Evolutionary conservation across 2,797 vertebrate species (phyloP), one percentile per base, ranked within the genome.

Genomic region (Pagetopsis macropterus): DNA sequence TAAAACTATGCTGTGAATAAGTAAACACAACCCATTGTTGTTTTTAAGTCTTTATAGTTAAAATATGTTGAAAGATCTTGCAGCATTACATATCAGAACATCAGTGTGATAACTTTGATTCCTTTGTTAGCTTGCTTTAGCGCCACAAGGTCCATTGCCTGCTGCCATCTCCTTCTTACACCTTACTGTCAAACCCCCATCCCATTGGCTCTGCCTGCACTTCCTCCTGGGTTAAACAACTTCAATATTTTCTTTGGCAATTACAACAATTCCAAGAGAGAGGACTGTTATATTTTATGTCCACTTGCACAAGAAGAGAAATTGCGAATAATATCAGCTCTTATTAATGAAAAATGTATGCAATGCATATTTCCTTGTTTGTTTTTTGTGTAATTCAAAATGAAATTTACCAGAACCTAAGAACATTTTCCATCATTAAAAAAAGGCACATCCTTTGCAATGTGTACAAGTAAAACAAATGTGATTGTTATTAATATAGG

Each of bases 151-250:
- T 82, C 74, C 51, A 68, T 73, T 85, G 73, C 81, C 74, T 70
- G 54, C 72, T 80, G 76, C 75, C 79, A 64, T 83, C 70, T 69
- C 83, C 23, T 74, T 63, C 46, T 65, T 72, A 65, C 66, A 78
- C 85, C 75, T 76, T 65, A 64, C 76, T 79, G 79, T 85, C 78
- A 85, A 78, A 81, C 60, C 75, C 62, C 59, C 49, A 27, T 74
- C 72, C 61, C 62, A 41, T 70, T 88, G 79, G 81, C 77, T 84
- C 81, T 89, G 86, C 70, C 82, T 33, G 55, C 46, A 57, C 49
- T 72, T 83, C 40, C 70, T 78, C 71, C 46, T 66, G 56, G 51
- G 72, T 61, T 79, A 84, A 66, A 78, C 73, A 70, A 65, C 70
- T 70, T 82, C 72, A 79, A 16, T 57, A 74, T 85, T 87, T 84